Percentiles rank a stretch among this genome's conserved stretches.
Evolutionary conservation across 1,140 invertebrate species (phyloP).

Genomic region (Parapsyche elsis): DNA sequence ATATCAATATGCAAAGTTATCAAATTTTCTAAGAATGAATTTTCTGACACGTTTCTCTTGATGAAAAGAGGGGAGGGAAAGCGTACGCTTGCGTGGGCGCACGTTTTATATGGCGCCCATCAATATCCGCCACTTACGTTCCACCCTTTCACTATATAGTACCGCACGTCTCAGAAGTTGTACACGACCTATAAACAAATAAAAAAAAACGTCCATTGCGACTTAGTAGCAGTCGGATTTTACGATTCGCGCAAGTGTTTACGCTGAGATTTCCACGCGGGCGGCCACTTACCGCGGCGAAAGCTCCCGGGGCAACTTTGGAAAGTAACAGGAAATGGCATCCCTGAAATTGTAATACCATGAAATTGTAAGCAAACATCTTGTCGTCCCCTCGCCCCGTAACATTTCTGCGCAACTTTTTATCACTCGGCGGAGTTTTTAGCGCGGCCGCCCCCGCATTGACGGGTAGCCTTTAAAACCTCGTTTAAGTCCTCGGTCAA

Average conservation of each 20-base stretch:
- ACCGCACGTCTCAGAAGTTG: neutral
- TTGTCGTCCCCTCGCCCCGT: neutral
- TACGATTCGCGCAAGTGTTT: neutral
- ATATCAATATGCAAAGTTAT: constrained; percentile 26
- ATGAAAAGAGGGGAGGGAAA: no score
- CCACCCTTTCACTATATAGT: neutral
- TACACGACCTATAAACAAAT: neutral
- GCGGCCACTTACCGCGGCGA: neutral
- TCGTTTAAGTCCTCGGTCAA: constrained; percentile 36
- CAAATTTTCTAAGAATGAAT: constrained; percentile 14
- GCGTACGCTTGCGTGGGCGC: no score
- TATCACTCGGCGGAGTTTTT: neutral
- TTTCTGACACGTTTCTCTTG: neutral
- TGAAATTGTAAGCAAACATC: constrained; percentile 43
- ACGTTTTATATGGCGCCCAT: neutral
- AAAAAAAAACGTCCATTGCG: neutral
- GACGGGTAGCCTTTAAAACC: constrained; percentile 42
- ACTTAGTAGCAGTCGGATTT: constrained; percentile 1
- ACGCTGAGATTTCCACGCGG: neutral
- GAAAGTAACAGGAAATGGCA: constrained; percentile 18
- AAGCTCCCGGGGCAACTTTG: constrained; percentile 4
- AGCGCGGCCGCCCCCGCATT: neutral
- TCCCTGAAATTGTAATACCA: neutral
- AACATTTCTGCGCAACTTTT: neutral
- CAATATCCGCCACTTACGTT: neutral